phyloP scores from a whole-genome alignment of 2,888 invertebrate species.

The Rhamphomyia laevipes region DNA sequence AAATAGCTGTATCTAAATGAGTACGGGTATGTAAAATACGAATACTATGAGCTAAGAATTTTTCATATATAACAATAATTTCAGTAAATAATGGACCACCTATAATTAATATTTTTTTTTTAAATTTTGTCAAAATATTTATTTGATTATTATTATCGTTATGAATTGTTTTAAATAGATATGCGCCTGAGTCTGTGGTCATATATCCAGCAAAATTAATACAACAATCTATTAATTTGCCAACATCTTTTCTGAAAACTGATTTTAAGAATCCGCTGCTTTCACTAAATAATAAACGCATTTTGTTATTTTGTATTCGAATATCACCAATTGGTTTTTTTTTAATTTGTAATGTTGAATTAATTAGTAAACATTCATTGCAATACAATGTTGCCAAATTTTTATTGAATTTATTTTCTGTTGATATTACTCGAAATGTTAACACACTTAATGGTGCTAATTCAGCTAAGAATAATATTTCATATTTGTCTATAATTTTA shows the following conservation, averaged over 20 bases:
- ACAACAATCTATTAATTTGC: conserved; percentile 61
- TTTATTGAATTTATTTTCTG: conserved; percentile 30
- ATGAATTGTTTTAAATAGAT: conserved; percentile 82
- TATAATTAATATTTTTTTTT: conserved; percentile 66
- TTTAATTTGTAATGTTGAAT: conserved; percentile 43
- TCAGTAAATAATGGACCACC: conserved; percentile 77
- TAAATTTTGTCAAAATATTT: conserved; percentile 62
- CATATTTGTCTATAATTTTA: conserved; percentile 39
- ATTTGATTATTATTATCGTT: conserved; percentile 73
- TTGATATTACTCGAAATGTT: conserved; percentile 48
- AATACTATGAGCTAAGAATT: conserved; percentile 65
- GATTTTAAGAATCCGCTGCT: conserved; percentile 71
- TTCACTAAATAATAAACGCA: conserved; percentile 70
- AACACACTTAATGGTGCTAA: conserved; percentile 65
- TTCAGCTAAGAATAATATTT: conserved; percentile 65
- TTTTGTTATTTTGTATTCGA: conserved; percentile 67
- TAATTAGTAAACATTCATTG: conserved; percentile 41
- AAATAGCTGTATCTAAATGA: conserved; percentile 57
- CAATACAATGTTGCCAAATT: conserved; percentile 44
- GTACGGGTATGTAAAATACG: conserved; percentile 66
- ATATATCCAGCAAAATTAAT: conserved; percentile 80
- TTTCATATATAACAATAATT: conserved; percentile 69
- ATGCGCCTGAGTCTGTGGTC: conserved; percentile 92
- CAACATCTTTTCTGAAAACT: conserved; percentile 63
- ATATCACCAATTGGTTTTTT: conserved; percentile 70